phyloP scores from a whole-genome alignment of 2,888 invertebrate species.

The Drosophila dives region DNA sequence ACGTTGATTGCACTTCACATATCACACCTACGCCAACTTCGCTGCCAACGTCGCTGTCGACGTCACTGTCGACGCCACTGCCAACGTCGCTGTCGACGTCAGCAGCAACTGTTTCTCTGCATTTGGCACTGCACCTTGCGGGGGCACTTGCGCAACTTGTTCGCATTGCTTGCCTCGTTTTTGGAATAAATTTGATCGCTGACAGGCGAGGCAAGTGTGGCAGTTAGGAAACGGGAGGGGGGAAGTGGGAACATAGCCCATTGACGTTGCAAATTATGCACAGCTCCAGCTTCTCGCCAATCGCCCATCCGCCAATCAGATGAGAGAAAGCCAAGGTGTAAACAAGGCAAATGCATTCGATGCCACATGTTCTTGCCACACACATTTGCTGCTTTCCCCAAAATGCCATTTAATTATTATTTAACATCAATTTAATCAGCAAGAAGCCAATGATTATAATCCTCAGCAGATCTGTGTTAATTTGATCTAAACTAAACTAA shows the following conservation, averaged over 20 bases:
- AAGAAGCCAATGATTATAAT: not conserved
- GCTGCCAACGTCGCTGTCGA: not conserved
- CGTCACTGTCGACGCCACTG: slow-evolving; percentile 7
- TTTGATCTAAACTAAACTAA: not conserved
- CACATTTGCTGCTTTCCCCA: not conserved
- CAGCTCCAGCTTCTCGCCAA: slow-evolving; percentile 1
- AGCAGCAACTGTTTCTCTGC: slow-evolving; percentile 26
- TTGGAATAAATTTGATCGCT: slow-evolving; percentile 61
- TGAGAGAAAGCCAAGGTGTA: slow-evolving; percentile 23
- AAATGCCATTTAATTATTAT: not conserved
- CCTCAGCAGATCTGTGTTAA: not conserved
- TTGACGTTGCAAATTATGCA: slow-evolving; percentile 38
- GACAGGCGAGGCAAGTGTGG: slow-evolving; percentile 45
- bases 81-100: slow-evolving; percentile 7
- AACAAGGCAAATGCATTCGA: not conserved
- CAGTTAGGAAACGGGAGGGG: not conserved
- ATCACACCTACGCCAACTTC: slow-evolving; percentile 64
- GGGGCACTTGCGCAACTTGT: slow-evolving; percentile 66
- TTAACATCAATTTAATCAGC: not conserved
- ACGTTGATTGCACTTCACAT: slow-evolving; percentile 77
- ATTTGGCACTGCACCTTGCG: slow-evolving; percentile 52
- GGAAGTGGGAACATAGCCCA: slow-evolving; percentile 3
- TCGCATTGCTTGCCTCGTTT: slow-evolving; percentile 35
- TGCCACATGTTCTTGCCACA: not conserved
- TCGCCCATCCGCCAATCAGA: slow-evolving; percentile 30